Conservation (phyloP, 1,140 invertebrate genomes). For the Saccostrea cuccullata region DNA sequence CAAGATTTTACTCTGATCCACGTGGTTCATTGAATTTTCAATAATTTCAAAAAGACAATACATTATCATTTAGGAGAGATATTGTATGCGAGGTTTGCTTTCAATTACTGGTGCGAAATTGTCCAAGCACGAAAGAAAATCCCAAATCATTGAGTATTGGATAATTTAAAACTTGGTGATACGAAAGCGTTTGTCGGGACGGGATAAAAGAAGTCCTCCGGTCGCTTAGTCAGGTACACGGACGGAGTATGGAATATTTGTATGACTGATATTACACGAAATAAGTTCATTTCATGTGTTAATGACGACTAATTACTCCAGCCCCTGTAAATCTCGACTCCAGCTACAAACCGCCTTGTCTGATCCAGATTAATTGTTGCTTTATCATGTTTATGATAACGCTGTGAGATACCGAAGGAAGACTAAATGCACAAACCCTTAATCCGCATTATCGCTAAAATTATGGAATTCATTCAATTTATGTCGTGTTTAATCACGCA, state of each 20-base stretch:
- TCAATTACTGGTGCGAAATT: slow-evolving; percentile 31
- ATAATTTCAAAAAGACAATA: slow-evolving; percentile 24
- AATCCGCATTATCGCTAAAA: slow-evolving; percentile 14
- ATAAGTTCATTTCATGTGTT: not conserved
- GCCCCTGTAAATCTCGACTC: not conserved
- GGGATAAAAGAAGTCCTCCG: not conserved
- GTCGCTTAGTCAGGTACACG: not conserved
- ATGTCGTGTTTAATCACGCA: not conserved
- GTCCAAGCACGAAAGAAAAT: slow-evolving; percentile 15
- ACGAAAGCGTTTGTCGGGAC: not conserved
- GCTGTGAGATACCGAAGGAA: not conserved
- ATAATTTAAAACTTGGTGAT: slow-evolving; percentile 3
- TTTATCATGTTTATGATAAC: not conserved
- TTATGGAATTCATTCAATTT: slow-evolving; percentile 13
- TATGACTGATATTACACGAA: not conserved
- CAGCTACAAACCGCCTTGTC: not conserved
- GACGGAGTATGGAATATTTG: not conserved
- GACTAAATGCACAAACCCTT: not conserved
- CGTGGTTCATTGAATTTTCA: not conserved
- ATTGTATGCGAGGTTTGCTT: slow-evolving; percentile 16
- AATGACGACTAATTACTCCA: slow-evolving; percentile 20
- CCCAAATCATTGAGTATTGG: not conserved
- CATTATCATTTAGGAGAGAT: slow-evolving; percentile 6
- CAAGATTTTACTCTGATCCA: not conserved
- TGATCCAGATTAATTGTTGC: slow-evolving; percentile 17